A percentile compares a stretch with the other conserved stretches of the same genome.
Evolutionary conservation across 2,888 invertebrate genomes (phyloP).

Genomic region (Carterocephalus palaemon): DNA sequence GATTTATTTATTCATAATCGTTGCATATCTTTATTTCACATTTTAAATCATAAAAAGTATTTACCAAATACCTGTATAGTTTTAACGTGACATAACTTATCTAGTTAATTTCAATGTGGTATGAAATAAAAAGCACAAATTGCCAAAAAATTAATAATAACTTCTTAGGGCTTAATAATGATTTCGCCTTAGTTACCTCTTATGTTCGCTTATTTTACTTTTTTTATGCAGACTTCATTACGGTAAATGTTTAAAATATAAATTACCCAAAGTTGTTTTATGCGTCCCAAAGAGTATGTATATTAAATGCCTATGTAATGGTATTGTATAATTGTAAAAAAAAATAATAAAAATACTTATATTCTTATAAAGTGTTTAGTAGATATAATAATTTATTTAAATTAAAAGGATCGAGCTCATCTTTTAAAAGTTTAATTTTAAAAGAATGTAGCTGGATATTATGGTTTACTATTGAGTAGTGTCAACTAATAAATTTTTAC

Average conservation of each 20-base stretch:
- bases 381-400: slow-evolving; percentile 72
- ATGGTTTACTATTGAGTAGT: slow-evolving; percentile 54
- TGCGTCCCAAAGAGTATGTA: slow-evolving; percentile 75
- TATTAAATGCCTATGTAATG: slow-evolving; percentile 60
- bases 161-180: background rate
- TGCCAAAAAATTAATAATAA: slow-evolving; percentile 16
- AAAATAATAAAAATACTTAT: slow-evolving; percentile 70
- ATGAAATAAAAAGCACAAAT: slow-evolving; percentile 18
- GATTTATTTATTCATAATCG: slow-evolving; percentile 12
- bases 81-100: background rate
- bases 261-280: slow-evolving; percentile 72
- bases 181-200: background rate
- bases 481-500: slow-evolving; percentile 49
- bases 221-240: slow-evolving; percentile 6
- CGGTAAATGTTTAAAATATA: slow-evolving; percentile 25
- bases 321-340: slow-evolving; percentile 77
- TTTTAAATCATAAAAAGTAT: slow-evolving; percentile 8
- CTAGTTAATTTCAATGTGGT: slow-evolving; percentile 3
- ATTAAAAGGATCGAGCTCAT: slow-evolving; percentile 59
- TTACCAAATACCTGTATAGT: background rate
- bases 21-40: slow-evolving; percentile 20
- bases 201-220: background rate
- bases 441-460: slow-evolving; percentile 60
- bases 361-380: slow-evolving; percentile 73
- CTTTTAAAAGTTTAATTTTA: slow-evolving; percentile 72